Conservation (phyloP, 2,797 vertebrate genomes). For the Poecile montanus region DNA sequence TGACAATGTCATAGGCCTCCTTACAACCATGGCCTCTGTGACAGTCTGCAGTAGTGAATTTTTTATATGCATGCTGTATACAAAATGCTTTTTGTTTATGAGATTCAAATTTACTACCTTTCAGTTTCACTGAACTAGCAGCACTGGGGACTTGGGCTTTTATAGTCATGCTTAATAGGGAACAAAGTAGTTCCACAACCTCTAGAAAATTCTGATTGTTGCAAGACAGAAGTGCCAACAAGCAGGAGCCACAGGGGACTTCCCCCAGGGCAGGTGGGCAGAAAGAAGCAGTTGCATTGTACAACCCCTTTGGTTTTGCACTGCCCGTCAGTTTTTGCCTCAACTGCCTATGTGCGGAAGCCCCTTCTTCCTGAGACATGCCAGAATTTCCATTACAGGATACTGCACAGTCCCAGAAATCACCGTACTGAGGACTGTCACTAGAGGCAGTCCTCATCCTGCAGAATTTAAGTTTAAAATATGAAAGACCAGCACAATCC, state of each 20-base stretch:
- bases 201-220: not conserved
- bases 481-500: not conserved
- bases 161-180: not conserved
- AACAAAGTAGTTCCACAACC: slow-evolving; percentile 16
- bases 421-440: not conserved
- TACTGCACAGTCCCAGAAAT: not conserved
- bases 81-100: not conserved
- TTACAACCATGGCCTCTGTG: not conserved
- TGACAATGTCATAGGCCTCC: not conserved
- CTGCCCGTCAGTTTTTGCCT: not conserved
- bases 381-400: not conserved
- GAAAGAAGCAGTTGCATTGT: not conserved
- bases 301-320: not conserved
- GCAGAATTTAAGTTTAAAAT: not conserved
- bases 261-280: not conserved
- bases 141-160: not conserved
- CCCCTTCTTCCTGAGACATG: not conserved
- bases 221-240: not conserved
- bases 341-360: not conserved
- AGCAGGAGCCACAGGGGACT: not conserved
- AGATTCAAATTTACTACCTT: not conserved
- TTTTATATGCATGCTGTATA: not conserved
- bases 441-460: not conserved
- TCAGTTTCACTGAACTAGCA: not conserved
- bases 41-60: not conserved